phyloP scores from a whole-genome alignment of 1,140 invertebrate genomes.

The Drosophila arizonae region DNA sequence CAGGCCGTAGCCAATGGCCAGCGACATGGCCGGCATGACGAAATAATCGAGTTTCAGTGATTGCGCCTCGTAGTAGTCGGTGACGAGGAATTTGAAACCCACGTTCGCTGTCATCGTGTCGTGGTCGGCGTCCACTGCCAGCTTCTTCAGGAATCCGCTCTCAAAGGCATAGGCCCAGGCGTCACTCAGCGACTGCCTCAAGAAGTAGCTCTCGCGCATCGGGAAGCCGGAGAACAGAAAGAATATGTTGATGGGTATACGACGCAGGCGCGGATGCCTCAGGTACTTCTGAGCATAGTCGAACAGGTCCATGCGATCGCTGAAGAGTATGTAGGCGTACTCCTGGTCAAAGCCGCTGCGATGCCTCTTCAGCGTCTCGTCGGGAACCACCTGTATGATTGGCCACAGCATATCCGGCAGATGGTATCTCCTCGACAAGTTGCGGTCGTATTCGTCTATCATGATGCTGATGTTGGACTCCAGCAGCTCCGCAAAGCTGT shows the following conservation, averaged over 20 bases:
- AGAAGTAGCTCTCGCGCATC: slow-evolving; percentile 64
- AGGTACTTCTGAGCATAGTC: slow-evolving; percentile 61
- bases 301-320: slow-evolving; percentile 60
- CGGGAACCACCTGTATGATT: slow-evolving; percentile 37
- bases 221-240: slow-evolving; percentile 58
- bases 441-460: slow-evolving; percentile 52
- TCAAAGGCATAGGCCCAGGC: slow-evolving; percentile 63
- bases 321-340: slow-evolving; percentile 64
- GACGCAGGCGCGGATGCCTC: slow-evolving; percentile 46
- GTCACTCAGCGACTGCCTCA: slow-evolving; percentile 40
- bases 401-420: slow-evolving; percentile 49
- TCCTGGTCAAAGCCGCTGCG: slow-evolving; percentile 49
- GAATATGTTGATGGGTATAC: slow-evolving; percentile 64
- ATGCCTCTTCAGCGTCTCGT: slow-evolving; percentile 32
- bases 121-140: slow-evolving; percentile 53
- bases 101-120: slow-evolving; percentile 55
- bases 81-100: slow-evolving; percentile 54
- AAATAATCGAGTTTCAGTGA: slow-evolving; percentile 68
- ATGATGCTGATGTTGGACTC: slow-evolving; percentile 49
- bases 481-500: slow-evolving; percentile 52
- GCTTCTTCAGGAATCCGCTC: slow-evolving; percentile 58
- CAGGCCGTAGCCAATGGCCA: slow-evolving; percentile 51
- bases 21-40: slow-evolving; percentile 66
- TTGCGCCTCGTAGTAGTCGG: slow-evolving; percentile 51
- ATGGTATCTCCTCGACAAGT: slow-evolving; percentile 32